Evolutionary conservation across 2,113 vertebrate genomes (phyloP).

Genomic region (Leucoraja erinaceus): DNA sequence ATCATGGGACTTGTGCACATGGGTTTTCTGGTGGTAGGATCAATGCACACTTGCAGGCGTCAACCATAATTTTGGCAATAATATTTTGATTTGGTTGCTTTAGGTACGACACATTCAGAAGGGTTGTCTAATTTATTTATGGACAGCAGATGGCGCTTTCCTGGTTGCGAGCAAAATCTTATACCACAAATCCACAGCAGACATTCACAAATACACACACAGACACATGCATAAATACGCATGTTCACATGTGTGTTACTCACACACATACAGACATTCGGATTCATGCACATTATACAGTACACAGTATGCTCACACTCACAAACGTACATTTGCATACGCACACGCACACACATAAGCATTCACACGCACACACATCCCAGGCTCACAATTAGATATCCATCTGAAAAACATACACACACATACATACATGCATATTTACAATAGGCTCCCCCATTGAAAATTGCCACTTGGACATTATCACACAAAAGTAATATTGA

Average conservation of each 20-base stretch:
- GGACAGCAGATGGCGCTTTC: background rate
- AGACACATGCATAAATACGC: background rate
- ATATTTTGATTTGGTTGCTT: too few species aligned
- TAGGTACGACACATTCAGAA: background rate
- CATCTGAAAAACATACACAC: background rate
- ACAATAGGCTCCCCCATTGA: background rate
- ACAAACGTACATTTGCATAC: background rate
- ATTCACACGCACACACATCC: background rate
- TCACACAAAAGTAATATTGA: slow-evolving; percentile 15
- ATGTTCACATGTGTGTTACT: background rate
- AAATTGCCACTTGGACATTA: background rate
- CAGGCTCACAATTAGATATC: background rate
- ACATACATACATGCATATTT: background rate
- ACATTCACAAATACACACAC: background rate
- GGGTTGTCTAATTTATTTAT: background rate
- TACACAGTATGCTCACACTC: background rate
- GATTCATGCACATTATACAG: background rate
- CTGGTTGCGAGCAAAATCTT: background rate
- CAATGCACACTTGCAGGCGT: too few species aligned
- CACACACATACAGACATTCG: background rate
- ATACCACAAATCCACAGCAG: background rate
- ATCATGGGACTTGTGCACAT: too few species aligned
- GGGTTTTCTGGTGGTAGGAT: too few species aligned
- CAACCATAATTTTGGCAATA: too few species aligned
- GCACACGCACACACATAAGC: background rate